A percentile compares a stretch with the other conserved stretches of the same genome.
Conservation (phyloP, 2,888 invertebrate genomes). For the Uloborus plumipes region DNA sequence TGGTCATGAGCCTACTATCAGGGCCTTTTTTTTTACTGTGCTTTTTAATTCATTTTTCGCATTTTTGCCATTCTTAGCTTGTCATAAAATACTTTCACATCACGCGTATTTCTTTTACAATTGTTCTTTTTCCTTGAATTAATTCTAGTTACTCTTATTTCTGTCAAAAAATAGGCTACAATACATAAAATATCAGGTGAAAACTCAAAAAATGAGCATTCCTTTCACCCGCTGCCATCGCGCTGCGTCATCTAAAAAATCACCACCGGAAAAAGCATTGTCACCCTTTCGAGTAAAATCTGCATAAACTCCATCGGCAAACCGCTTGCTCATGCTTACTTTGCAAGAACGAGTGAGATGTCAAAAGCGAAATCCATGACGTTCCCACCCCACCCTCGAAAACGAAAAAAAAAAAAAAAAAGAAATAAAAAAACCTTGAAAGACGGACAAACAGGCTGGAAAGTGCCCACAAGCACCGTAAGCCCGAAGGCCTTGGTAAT, state of each 20-base stretch:
- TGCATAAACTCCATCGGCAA: slow-evolving; percentile 48
- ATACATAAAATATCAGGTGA: too few species aligned
- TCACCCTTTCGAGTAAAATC: slow-evolving; percentile 38
- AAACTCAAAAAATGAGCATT: too few species aligned
- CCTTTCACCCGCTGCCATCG: not conserved
- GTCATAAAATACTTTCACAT: too few species aligned
- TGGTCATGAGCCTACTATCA: too few species aligned
- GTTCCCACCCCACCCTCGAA: not conserved
- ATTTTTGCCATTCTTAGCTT: too few species aligned
- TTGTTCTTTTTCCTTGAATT: too few species aligned
- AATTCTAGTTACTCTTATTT: too few species aligned
- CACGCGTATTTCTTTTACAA: too few species aligned
- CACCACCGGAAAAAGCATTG: slow-evolving; percentile 23
- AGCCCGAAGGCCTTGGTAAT: slow-evolving; percentile 46
- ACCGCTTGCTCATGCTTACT: slow-evolving; percentile 53
- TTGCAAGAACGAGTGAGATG: slow-evolving; percentile 24
- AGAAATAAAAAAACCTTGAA: slow-evolving; percentile 10
- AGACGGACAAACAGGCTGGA: slow-evolving; percentile 31
- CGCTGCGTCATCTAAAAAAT: slow-evolving; percentile 9
- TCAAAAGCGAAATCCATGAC: slow-evolving; percentile 13
- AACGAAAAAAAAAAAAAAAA: slow-evolving; percentile 5
- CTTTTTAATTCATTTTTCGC: too few species aligned
- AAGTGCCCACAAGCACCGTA: slow-evolving; percentile 13
- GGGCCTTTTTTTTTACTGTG: too few species aligned
- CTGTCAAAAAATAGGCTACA: too few species aligned